Evolutionary conservation across 2,888 invertebrate species (phyloP).

Genomic region (Drosophila ezoana): DNA sequence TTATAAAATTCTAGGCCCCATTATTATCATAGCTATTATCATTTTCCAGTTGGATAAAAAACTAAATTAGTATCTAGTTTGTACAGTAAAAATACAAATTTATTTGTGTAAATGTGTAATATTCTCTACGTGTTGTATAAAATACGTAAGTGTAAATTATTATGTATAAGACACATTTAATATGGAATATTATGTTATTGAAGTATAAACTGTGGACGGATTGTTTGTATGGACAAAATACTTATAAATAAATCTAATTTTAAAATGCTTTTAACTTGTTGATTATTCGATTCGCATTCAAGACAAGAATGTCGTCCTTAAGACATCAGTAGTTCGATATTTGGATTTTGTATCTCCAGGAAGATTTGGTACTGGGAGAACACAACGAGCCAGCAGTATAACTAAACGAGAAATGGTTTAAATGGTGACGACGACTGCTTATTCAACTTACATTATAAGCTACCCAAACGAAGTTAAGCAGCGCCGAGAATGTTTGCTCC

Average conservation of each 20-base stretch:
- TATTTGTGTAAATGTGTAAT: conserved; percentile 48
- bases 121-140: conserved; percentile 33
- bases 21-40: conserved; percentile 6
- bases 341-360: conserved; percentile 92
- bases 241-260: conserved; percentile 20
- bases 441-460: conserved; percentile 89
- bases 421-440: background rate
- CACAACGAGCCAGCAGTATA: conserved; percentile 94
- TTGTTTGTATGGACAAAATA: conserved; percentile 23
- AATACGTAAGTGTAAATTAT: conserved; percentile 37
- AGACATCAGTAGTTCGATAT: conserved; percentile 89
- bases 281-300: conserved; percentile 15
- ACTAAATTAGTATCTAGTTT: conserved; percentile 12
- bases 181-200: conserved; percentile 27
- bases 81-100: conserved; percentile 32
- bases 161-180: conserved; percentile 50
- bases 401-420: conserved; percentile 85
- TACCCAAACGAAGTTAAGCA: conserved; percentile 93
- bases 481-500: conserved; percentile 91
- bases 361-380: conserved; percentile 94
- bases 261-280: conserved; percentile 28
- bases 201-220: conserved; percentile 57
- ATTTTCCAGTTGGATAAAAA: background rate
- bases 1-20: background rate
- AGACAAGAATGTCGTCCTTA: conserved; percentile 34